Conservation (phyloP, 2,113 vertebrate genomes). For the Accipiter cooperii region DNA sequence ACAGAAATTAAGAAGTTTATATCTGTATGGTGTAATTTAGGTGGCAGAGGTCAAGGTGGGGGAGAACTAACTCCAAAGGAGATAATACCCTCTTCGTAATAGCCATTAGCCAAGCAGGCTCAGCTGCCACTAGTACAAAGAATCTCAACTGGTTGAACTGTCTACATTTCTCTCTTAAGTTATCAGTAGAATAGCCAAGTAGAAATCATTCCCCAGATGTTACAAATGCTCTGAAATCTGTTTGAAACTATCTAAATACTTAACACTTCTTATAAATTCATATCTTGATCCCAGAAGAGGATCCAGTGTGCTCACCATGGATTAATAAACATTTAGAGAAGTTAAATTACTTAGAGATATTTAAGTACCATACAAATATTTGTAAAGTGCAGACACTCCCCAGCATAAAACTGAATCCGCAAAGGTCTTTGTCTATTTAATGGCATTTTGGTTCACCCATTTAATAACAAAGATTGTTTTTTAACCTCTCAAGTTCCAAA, state of each 20-base stretch:
- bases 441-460: neutral
- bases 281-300: conserved; percentile 49
- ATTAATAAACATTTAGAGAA: conserved; percentile 65
- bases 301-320: conserved; percentile 16
- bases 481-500: conserved; percentile 28
- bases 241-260: conserved; percentile 53
- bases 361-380: conserved; percentile 48
- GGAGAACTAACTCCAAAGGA: neutral
- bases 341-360: conserved; percentile 59
- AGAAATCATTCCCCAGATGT: conserved; percentile 40
- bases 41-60: neutral
- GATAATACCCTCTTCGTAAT: neutral
- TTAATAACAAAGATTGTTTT: conserved; percentile 11
- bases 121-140: neutral
- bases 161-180: conserved; percentile 23
- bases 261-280: conserved; percentile 43
- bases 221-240: conserved; percentile 26
- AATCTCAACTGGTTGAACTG: neutral
- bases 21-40: neutral
- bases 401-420: neutral
- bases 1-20: neutral
- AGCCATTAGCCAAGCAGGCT: neutral
- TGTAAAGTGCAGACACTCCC: neutral
- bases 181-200: conserved; percentile 44
- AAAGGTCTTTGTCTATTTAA: conserved; percentile 9